A percentile compares a stretch with the other conserved stretches of the same genome.
phyloP scores from a whole-genome alignment of 2,113 vertebrate genomes.

The Myotis yumanensis region DNA sequence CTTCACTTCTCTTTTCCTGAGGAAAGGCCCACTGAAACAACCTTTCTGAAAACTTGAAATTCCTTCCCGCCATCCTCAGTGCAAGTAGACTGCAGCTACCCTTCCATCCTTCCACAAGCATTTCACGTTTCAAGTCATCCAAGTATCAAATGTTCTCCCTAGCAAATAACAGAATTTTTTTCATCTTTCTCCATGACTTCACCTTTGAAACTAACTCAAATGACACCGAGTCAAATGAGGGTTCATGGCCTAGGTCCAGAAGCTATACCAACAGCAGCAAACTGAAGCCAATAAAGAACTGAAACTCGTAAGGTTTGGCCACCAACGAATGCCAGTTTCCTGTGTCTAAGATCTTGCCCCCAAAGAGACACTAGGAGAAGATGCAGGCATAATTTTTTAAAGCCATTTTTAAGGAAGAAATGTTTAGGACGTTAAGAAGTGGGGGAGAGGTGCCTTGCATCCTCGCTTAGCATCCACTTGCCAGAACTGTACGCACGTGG shows the following conservation, averaged over 20 bases:
- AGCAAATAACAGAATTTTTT: not conserved
- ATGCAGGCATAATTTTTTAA: not conserved
- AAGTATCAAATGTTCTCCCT: not conserved
- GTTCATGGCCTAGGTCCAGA: not conserved
- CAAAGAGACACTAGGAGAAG: not conserved
- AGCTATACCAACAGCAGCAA: not conserved
- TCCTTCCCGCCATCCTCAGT: not conserved
- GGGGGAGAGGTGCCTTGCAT: not conserved
- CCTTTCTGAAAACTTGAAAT: not conserved
- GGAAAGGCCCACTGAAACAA: not conserved
- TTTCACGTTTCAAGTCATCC: not conserved
- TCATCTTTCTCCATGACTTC: not conserved
- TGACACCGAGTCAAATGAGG: not conserved
- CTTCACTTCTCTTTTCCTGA: not conserved
- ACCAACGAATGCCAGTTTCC: not conserved
- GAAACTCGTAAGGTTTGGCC: not conserved
- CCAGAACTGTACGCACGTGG: not conserved
- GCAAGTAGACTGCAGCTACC: not conserved
- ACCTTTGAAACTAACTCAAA: conserved; percentile 16
- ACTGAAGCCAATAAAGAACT: not conserved
- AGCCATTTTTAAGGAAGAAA: not conserved
- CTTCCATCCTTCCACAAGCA: not conserved
- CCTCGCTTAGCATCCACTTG: not conserved
- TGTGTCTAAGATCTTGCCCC: not conserved
- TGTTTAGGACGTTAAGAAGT: not conserved